Evolutionary conservation across 1,140 invertebrate species (phyloP).

Genomic region (Aphaenogaster floridana): DNA sequence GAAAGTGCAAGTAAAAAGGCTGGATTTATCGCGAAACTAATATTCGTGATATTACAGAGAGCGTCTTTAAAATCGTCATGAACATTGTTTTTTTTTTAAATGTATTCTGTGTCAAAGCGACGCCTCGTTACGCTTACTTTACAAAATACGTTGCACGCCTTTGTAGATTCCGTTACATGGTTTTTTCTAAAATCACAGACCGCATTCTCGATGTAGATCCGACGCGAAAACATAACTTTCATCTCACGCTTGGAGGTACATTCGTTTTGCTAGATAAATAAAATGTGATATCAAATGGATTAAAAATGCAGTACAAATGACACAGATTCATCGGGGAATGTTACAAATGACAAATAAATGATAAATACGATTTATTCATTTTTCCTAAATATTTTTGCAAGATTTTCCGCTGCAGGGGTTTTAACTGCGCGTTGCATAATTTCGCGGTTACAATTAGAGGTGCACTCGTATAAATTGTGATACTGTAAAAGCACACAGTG

Average conservation of each 20-base stretch:
- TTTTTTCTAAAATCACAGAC: not conserved
- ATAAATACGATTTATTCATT: not conserved
- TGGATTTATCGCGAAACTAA: not conserved
- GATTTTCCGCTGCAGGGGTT: not conserved
- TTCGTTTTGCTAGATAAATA: not conserved
- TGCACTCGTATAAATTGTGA: not conserved
- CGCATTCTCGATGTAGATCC: not conserved
- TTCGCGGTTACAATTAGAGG: slow-evolving; percentile 11
- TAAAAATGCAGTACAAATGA: not conserved
- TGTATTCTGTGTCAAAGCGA: not conserved
- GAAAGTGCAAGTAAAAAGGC: not conserved
- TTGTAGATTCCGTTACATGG: not conserved
- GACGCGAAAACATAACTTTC: not conserved
- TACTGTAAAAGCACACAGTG: not conserved
- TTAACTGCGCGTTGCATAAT: slow-evolving; percentile 18
- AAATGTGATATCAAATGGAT: not conserved
- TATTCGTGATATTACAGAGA: not conserved
- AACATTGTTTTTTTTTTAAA: not conserved
- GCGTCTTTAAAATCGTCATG: not conserved
- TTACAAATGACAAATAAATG: not conserved
- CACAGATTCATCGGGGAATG: not conserved
- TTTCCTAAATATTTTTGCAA: not conserved
- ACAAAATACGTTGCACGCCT: not conserved
- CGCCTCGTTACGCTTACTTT: not conserved
- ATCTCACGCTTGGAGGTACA: not conserved